Percentiles rank a stretch among this genome's conserved stretches.
Evolutionary conservation across 2,888 invertebrate species (phyloP).

Genomic region (Pterobdella sp.): DNA sequence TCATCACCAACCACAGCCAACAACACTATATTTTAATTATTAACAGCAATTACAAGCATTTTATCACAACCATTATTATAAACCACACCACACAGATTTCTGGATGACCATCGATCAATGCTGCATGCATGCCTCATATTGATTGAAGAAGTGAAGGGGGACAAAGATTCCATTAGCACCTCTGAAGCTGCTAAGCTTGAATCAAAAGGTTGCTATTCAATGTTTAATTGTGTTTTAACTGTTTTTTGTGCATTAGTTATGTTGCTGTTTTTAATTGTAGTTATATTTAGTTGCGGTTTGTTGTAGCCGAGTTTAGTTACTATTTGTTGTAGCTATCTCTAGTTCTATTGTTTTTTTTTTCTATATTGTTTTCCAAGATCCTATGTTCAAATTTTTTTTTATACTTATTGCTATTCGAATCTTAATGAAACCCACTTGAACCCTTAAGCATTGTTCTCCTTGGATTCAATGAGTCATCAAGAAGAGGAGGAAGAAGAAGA

Average conservation of each 20-base stretch:
- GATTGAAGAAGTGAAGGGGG: slow-evolving; percentile 11
- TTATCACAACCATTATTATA: not conserved
- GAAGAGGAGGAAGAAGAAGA: not conserved
- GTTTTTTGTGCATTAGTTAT: not conserved
- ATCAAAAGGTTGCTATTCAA: not conserved
- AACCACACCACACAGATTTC: not conserved
- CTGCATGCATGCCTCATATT: slow-evolving; percentile 6
- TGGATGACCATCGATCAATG: not conserved
- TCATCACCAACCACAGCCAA: too few species aligned
- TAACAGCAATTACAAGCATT: not conserved
- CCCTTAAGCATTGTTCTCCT: not conserved
- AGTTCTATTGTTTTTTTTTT: not conserved
- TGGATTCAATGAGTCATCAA: not conserved
- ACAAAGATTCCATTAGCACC: not conserved
- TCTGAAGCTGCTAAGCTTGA: not conserved
- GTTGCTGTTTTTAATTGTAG: not conserved
- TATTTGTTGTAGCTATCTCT: not conserved
- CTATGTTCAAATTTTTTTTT: too few species aligned
- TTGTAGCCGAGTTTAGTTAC: too few species aligned
- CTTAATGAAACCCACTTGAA: too few species aligned
- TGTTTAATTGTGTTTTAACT: too few species aligned
- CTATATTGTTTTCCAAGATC: too few species aligned
- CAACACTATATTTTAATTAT: not conserved
- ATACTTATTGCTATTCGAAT: too few species aligned
- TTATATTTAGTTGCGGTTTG: too few species aligned